Evolutionary conservation across 2,797 vertebrate genomes (phyloP).

Genomic region (Enteromius argenteus): DNA sequence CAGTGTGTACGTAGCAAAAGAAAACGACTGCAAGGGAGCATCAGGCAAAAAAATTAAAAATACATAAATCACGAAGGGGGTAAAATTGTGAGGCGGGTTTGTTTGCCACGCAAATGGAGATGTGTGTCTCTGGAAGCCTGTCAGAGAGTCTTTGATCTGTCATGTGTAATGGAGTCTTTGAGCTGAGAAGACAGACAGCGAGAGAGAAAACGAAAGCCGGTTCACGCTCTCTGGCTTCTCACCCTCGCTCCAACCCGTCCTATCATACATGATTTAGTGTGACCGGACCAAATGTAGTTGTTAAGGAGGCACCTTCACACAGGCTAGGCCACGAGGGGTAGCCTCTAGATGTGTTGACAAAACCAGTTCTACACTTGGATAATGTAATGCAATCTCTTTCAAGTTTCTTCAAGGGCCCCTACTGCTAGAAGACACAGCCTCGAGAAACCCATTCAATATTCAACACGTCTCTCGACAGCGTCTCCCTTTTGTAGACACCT

Average conservation of each 20-base stretch:
- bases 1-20: neutral
- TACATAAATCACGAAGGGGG: slow-evolving; percentile 15
- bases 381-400: slow-evolving; percentile 54
- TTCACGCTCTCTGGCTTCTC: slow-evolving; percentile 39
- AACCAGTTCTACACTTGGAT: slow-evolving; percentile 42
- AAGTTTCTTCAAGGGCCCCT: slow-evolving; percentile 49
- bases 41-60: slow-evolving; percentile 6
- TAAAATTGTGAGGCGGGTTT: slow-evolving; percentile 13
- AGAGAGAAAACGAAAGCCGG: slow-evolving; percentile 39
- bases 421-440: slow-evolving; percentile 43
- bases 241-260: slow-evolving; percentile 3
- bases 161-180: slow-evolving; percentile 51
- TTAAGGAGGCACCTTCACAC: slow-evolving; percentile 35
- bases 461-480: slow-evolving; percentile 18
- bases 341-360: slow-evolving; percentile 43
- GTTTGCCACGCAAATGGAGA: slow-evolving; percentile 44
- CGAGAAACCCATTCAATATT: slow-evolving; percentile 49
- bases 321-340: slow-evolving; percentile 18
- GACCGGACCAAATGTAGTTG: slow-evolving; percentile 48
- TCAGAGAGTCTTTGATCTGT: slow-evolving; percentile 54
- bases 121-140: slow-evolving; percentile 32
- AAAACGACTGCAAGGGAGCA: neutral
- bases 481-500: slow-evolving; percentile 21
- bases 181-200: slow-evolving; percentile 41
- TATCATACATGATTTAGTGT: slow-evolving; percentile 53